phyloP scores from a whole-genome alignment of 2,888 invertebrate species.

The Periphyllus acericola region DNA sequence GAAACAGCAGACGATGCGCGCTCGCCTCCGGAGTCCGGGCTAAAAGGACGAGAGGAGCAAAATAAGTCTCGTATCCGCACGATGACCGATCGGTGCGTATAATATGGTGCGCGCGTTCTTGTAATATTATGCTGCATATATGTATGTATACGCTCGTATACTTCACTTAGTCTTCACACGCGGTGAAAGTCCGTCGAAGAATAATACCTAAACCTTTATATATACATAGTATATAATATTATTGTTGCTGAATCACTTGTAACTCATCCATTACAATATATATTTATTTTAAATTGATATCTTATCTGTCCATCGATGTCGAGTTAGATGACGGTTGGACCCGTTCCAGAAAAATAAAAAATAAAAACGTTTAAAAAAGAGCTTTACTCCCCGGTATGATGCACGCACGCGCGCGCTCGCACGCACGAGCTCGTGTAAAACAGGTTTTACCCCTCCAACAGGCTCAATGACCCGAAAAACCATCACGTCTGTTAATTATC shows the following conservation, averaged over 20 bases:
- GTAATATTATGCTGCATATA: not conserved
- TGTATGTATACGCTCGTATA: too few relatives aligned
- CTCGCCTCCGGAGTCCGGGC: not conserved
- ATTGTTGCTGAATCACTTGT: slow-evolving; percentile 44
- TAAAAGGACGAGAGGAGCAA: not conserved
- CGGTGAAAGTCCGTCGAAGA: not conserved
- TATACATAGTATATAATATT: too few relatives aligned
- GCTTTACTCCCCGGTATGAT: not conserved
- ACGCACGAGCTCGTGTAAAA: not conserved
- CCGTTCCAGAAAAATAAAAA: slow-evolving; percentile 10
- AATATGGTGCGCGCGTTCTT: not conserved
- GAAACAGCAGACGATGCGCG: not conserved
- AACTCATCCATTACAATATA: slow-evolving; percentile 38
- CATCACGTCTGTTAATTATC: slow-evolving; percentile 16
- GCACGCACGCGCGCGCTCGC: too few relatives aligned
- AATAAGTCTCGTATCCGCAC: not conserved
- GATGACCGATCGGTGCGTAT: slow-evolving; percentile 34
- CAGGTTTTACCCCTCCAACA: slow-evolving; percentile 9
- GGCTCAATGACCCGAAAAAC: slow-evolving; percentile 32
- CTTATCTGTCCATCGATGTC: slow-evolving; percentile 47
- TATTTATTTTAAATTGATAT: slow-evolving; percentile 36
- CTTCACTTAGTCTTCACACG: not conserved
- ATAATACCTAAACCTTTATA: slow-evolving; percentile 20
- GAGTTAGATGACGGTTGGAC: slow-evolving; percentile 10
- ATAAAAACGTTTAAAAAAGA: not conserved